Evolutionary conservation across 2,888 invertebrate species (phyloP).

Genomic region (Caenorhabditis uteleia): DNA sequence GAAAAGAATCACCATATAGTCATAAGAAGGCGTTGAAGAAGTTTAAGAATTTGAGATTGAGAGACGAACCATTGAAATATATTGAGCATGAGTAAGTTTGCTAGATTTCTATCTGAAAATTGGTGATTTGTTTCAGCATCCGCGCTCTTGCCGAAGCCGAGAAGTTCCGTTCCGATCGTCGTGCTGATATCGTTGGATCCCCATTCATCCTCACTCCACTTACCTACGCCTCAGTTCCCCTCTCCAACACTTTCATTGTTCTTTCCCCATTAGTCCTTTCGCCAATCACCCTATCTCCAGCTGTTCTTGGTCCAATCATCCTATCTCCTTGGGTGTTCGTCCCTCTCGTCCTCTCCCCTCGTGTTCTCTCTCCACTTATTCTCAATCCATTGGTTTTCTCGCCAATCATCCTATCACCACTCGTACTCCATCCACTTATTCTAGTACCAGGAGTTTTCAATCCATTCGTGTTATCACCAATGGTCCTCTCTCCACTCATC

Average conservation of each 20-base stretch:
- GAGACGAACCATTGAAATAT: conserved; percentile 45
- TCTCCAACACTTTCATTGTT: conserved; percentile 52
- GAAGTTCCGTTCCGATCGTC: conserved; percentile 38
- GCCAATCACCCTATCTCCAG: conserved; percentile 61
- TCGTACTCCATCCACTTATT: conserved; percentile 63
- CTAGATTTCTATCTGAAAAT: background rate
- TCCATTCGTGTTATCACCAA: conserved; percentile 62
- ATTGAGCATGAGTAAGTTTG: conserved; percentile 50
- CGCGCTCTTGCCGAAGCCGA: conserved; percentile 52
- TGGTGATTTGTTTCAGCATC: conserved; percentile 42
- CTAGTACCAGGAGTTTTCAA: conserved; percentile 60
- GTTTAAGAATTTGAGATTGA: conserved; percentile 36
- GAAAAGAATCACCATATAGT: conserved; percentile 59
- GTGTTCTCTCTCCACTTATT: conserved; percentile 60
- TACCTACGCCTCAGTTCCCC: conserved; percentile 36
- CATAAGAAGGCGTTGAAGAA: conserved; percentile 34
- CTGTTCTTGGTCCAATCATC: conserved; percentile 63
- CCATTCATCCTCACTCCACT: conserved; percentile 53
- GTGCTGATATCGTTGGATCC: conserved; percentile 44
- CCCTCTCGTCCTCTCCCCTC: conserved; percentile 63
- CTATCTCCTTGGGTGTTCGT: conserved; percentile 65
- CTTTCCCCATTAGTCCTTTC: conserved; percentile 58
- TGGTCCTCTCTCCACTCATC: conserved; percentile 63
- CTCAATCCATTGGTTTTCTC: conserved; percentile 56
- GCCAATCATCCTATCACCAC: conserved; percentile 60